Evolutionary conservation across 2,888 invertebrate species (phyloP).

Genomic region (Torymus aiolomorphi): DNA sequence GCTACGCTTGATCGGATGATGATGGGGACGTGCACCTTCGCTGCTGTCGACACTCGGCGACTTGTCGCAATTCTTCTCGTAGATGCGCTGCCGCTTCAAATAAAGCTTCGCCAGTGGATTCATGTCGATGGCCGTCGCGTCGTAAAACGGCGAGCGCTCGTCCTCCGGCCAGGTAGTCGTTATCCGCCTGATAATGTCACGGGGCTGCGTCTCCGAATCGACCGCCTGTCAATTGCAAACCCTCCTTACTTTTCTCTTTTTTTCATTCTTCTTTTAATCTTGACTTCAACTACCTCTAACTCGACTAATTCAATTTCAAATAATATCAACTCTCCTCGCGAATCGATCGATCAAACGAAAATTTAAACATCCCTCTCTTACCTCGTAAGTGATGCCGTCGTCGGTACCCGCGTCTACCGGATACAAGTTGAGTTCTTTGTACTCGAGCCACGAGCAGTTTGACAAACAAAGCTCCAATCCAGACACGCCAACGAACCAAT

Average conservation of each 20-base stretch:
- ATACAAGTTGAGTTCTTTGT: slow-evolving; percentile 88
- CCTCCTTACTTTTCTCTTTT: too few relatives aligned
- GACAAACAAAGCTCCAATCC: slow-evolving; percentile 90
- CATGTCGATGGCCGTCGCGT: slow-evolving; percentile 81
- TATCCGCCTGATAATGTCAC: slow-evolving; percentile 91
- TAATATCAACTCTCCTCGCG: too few relatives aligned
- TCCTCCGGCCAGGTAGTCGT: slow-evolving; percentile 94
- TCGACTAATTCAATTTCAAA: too few relatives aligned
- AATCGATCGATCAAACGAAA: too few relatives aligned
- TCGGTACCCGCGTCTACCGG: slow-evolving; percentile 99
- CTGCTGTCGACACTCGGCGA: slow-evolving; percentile 75
- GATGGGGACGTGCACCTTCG: slow-evolving; percentile 37
- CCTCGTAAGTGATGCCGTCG: slow-evolving; percentile 93
- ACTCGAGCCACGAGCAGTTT: slow-evolving; percentile 95
- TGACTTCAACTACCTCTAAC: too few relatives aligned
- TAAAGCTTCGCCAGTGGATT: slow-evolving; percentile 90
- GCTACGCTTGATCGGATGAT: slow-evolving; percentile 75
- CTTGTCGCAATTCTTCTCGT: slow-evolving; percentile 86
- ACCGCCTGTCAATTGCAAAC: slow-evolving; percentile 80
- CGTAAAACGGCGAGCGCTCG: slow-evolving; percentile 94
- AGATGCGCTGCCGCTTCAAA: slow-evolving; percentile 84
- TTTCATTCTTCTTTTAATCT: too few relatives aligned
- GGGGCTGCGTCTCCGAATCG: slow-evolving; percentile 83
- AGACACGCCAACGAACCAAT: slow-evolving; percentile 97
- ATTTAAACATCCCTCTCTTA: slow-evolving; percentile 70